Base-by-base conservation (phyloP, 2,888 invertebrate species). In the Apodemia mormo region DNA sequence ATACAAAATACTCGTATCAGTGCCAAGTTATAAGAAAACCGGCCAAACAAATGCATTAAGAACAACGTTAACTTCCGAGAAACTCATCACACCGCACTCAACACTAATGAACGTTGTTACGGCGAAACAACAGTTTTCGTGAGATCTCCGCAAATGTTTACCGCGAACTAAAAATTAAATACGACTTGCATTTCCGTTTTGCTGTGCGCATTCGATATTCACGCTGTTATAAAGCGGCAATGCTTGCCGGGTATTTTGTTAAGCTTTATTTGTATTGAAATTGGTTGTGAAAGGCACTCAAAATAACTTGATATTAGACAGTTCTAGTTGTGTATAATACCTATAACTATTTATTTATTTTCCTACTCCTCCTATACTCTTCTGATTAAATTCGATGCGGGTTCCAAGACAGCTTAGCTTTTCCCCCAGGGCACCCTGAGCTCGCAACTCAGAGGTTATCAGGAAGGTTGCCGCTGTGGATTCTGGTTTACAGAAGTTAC, bases 1-100 rank as follows among this genome's bases (percentile, higher is more conserved):
- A 40, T 45, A 52, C 10, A 52, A 75, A 66, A 82, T 12, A 33
- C 37, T 64, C 37, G 61, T 64, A 64, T 64, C 61, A 12, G 33
- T n/a, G 61, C 6, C 7, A 64, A 64, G 61, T 64, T 33, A 33
- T 64, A 33, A 64, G 37, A 37, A 61, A 61, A 30, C 61, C 14
- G 33, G 61, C 61, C 61, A 64, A 64, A 64, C 61, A 64, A 64
- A 64, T 64, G 61, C 61, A 64, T 37, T 64, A 61, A 61, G 61
- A 61, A 61, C 33, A 33, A 33, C 61, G 30, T 37, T 61, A 64
- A 64, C 61, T 64, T 64, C 61, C 61, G 14, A 64, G 61, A 64
- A 64, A 64, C 37, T 64, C 61, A 64, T 64, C 61, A 64, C 37
- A 64, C 61, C 61, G 37, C 61, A 64, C 61, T 64, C 61, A 14